Conservation (phyloP, 2,113 vertebrate species). For the Melospiza melodia region DNA sequence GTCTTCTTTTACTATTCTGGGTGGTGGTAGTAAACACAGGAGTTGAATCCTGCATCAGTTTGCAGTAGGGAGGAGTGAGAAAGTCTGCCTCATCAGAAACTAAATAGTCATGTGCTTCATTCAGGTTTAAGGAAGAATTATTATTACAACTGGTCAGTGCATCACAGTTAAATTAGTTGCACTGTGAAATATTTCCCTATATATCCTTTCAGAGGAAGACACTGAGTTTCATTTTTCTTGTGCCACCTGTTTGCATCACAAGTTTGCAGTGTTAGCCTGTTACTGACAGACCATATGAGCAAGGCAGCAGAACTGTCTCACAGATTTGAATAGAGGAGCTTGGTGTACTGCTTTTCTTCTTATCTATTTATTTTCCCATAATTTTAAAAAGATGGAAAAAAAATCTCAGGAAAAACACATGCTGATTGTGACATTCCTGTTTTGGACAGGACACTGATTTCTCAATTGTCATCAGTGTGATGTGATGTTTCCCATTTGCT, state of each 20-base stretch:
- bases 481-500: neutral
- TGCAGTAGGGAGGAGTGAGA: neutral
- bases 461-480: neutral
- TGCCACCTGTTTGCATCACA: slow-evolving; percentile 1
- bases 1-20: neutral
- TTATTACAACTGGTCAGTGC: neutral
- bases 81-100: neutral
- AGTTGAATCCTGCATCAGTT: neutral
- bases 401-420: neutral
- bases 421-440: neutral
- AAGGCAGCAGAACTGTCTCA: neutral
- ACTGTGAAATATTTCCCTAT: neutral
- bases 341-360: neutral
- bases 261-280: neutral
- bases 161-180: neutral
- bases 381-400: neutral
- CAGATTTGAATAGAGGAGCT: neutral
- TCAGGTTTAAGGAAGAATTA: neutral
- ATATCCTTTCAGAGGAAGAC: neutral
- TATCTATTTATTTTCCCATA: neutral
- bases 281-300: neutral
- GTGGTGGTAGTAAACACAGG: neutral
- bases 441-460: neutral
- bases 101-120: neutral
- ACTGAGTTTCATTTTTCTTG: neutral